Evolutionary conservation across 2,113 vertebrate species (phyloP).

Genomic region (Oxygymnocypris stewartii): DNA sequence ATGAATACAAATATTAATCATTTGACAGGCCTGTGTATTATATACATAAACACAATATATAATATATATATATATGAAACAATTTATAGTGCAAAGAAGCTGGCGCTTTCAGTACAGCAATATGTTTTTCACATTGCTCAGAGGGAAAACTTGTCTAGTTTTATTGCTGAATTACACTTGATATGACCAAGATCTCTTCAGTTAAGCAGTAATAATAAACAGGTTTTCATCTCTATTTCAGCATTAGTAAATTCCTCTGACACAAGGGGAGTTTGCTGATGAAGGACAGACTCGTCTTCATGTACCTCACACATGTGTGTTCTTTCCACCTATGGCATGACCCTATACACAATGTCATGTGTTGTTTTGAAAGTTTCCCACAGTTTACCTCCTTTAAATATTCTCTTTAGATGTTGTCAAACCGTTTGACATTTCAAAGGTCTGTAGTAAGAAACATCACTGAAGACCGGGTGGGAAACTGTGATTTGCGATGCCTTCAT

Average conservation of each 20-base stretch:
- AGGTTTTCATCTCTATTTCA: not conserved
- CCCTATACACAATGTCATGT: not conserved
- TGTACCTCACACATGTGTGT: not conserved
- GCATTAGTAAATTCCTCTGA: not conserved
- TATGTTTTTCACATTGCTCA: not conserved
- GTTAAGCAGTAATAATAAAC: not conserved
- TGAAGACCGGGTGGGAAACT: not conserved
- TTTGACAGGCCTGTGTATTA: not conserved
- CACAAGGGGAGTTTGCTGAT: not conserved
- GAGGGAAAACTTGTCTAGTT: not conserved
- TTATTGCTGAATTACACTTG: not conserved
- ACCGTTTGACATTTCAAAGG: conserved; percentile 28
- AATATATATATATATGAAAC: no score
- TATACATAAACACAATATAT: no score
- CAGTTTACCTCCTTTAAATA: conserved; percentile 23
- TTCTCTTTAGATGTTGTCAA: conserved; percentile 14
- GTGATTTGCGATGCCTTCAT: not conserved
- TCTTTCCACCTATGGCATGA: not conserved
- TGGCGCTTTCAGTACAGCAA: not conserved
- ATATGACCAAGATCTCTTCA: not conserved
- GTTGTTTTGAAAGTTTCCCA: conserved; percentile 11
- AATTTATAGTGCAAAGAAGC: no score
- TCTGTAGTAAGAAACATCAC: not conserved
- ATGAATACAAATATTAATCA: not conserved
- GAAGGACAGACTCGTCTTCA: not conserved